Evolutionary conservation across 1,140 invertebrate species (phyloP), one percentile per base, ranked within the genome.

Genomic region (Rhopalosiphum padi): DNA sequence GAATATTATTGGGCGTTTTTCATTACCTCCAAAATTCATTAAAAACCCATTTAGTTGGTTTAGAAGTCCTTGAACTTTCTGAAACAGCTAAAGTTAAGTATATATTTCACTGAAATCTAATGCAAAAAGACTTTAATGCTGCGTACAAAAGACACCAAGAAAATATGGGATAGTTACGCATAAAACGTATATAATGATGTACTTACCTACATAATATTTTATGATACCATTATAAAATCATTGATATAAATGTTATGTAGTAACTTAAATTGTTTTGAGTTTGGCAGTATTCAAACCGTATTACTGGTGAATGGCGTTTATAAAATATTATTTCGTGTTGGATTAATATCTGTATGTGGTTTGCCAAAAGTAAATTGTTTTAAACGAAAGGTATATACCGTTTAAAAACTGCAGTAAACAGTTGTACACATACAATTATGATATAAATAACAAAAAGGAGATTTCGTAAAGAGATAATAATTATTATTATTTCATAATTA

Each of bases 21-120:
- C 22, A 77, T 77, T 43, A 41, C 43, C 37, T 85, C 22, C 37
- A 41, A 41, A 41, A 21, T 87, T 87, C 86, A 30, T 87, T 51
- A 87, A 87, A 48, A 87, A 87, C 7, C 86, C n/a, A n/a, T 87
- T 87, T 87, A n/a, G 43, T 48, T 18, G 4, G n/a, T 48, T 87
- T 87, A n/a, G 21, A 48, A 25, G 86, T 48, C 46, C 86, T 41
- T 41, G 83, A 85, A 85, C 22, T 25, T 41, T 25, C 37, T 43
- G 22, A 8, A 85, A 85, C 37, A 41, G 23, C 41, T 85, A 41
- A 85, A 41, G 9, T 43, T 15, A 25, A 85, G 25, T 41, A 85
- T 25, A 23, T 5, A 77, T 77, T 77, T n/a, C 4, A n/a, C 60
- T n/a, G 3, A n/a, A 35, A 77, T 77, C 15, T 35, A n/a, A 77